Evolutionary conservation across 2,113 vertebrate genomes (phyloP), one percentile per base, ranked within the genome.

Genomic region (Caretta caretta): DNA sequence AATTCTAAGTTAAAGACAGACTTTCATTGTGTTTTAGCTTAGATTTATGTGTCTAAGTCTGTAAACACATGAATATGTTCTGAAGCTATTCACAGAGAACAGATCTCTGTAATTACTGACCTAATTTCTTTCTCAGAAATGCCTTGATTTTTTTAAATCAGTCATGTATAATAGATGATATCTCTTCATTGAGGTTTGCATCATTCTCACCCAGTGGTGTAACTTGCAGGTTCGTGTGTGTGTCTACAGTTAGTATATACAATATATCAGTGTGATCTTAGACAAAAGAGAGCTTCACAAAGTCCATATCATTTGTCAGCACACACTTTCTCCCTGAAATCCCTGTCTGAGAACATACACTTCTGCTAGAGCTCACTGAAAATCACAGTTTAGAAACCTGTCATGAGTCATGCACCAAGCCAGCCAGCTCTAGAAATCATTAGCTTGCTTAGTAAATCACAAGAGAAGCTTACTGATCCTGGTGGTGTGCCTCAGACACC

Each of bases 1-100:
- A n/a, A 83, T 97, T 97, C 54, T 80, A 90, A 87, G 95, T 94
- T 89, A 86, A 85, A 95, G 94, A 80, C 75, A 93, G 59, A 62
- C 35, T 38, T 80, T 69, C 86, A 84, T 50, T 84, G 50, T 57
- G 78, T 84, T 82, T 94, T 95, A 82, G 65, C 57, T 93, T 88
- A 72, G 92, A 89, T 38, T 59, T 76, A 57, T 80, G 13, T 83
- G 49, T 97, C 69, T 92, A 88, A 93, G 83, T 92, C 46, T 0
- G 0, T 91, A 92, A 93, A 93, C 92, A 89, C 87, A 88, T 83
- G 92, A 83, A 57, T 83, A 94, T 80, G 3, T 72, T 80, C 76
- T 81, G 51, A 54, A 54, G 84, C 57, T 79, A 5, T 84, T 89
- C 90, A 95, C 87, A 84, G 62, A 89, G 87, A 91, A 49, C 78